Base-by-base conservation (phyloP, 1,140 invertebrate genomes). In the Saxidomus purpurata region DNA sequence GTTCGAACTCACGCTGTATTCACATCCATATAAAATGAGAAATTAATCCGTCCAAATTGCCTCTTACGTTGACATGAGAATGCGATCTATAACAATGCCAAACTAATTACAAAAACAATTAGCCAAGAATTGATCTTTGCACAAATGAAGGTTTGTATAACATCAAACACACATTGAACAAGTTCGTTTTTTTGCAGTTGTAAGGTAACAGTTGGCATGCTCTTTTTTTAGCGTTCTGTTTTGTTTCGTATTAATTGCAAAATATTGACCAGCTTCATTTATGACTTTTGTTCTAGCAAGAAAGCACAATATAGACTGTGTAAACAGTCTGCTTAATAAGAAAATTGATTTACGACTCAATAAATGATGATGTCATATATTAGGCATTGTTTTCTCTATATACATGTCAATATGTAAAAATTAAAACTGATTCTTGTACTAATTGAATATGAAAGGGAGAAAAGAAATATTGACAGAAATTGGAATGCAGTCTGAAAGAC, bases 101-200 rank as follows among this genome's bases (percentile, higher is more conserved):
- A 87, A 67, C 85, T 87, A 87, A 87, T 87, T 87, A 87, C 85
- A 87, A 87, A 87, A 87, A 87, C 85, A 87, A 87, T 87, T 87
- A 87, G 85, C 31, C n/a, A 82, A 47, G 80, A 55, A 82, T 82
- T 82, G 80, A 82, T 82, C 80, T 82, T n/a, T 82, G 28, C 80
- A 22, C 22, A 25, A 82, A 28, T n/a, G 22, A 59, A 63, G 55
- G 36, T 63, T 82, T 82, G 38, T 67, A 79, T 79, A 47, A 28
- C 49, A 79, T 47, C 43, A 76, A 40, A 71, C 25, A 71, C 17
- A 38, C 67, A 11, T 38, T 36, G 67, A 71, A 40, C 67, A 71
- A 71, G 67, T 71, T 28, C n/a, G 19, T 63, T 63, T 71, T 71
- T 71, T 17, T 34, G 8, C 67, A 22, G 67, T 71, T 15, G 34